phyloP scores from a whole-genome alignment of 1,140 invertebrate genomes.

The Babylonia areolata region DNA sequence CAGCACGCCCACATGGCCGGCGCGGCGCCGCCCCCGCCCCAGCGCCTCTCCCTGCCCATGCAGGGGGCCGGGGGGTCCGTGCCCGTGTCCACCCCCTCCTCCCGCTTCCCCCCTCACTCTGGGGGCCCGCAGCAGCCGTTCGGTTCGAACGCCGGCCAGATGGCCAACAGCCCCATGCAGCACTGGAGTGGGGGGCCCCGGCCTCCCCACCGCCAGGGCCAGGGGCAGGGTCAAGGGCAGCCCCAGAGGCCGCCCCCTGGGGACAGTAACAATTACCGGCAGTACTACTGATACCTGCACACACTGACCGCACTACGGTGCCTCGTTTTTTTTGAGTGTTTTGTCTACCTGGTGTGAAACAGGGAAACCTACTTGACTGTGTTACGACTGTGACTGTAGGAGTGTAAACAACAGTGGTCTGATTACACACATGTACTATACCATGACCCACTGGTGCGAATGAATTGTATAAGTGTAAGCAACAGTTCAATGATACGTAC shows the following conservation, averaged over 20 bases:
- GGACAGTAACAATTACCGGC: constrained; percentile 51
- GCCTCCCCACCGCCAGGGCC: no score
- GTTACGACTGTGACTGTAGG: neutral
- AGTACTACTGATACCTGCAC: constrained; percentile 53
- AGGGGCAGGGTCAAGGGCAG: constrained; percentile 25
- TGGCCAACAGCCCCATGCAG: constrained; percentile 52
- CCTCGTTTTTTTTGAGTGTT: neutral
- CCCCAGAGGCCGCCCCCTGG: constrained; percentile 53
- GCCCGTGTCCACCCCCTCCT: constrained; percentile 40
- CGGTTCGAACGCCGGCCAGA: constrained; percentile 28
- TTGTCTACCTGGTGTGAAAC: no score
- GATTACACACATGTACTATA: no score
- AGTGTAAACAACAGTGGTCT: no score
- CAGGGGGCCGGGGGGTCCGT: neutral
- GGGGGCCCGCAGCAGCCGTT: constrained; percentile 52
- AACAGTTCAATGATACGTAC: no score
- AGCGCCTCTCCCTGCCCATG: constrained; percentile 20
- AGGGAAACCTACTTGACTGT: neutral
- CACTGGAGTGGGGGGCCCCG: constrained; percentile 59
- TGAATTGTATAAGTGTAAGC: no score
- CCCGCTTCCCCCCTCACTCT: constrained; percentile 50
- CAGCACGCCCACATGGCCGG: constrained; percentile 37
- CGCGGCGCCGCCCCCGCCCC: constrained; percentile 37
- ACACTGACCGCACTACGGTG: neutral
- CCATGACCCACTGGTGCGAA: no score